A percentile compares a stretch with the other conserved stretches of the same genome.
Evolutionary conservation across 2,888 invertebrate species (phyloP).

Genomic region (Yponomeuta malinellus): DNA sequence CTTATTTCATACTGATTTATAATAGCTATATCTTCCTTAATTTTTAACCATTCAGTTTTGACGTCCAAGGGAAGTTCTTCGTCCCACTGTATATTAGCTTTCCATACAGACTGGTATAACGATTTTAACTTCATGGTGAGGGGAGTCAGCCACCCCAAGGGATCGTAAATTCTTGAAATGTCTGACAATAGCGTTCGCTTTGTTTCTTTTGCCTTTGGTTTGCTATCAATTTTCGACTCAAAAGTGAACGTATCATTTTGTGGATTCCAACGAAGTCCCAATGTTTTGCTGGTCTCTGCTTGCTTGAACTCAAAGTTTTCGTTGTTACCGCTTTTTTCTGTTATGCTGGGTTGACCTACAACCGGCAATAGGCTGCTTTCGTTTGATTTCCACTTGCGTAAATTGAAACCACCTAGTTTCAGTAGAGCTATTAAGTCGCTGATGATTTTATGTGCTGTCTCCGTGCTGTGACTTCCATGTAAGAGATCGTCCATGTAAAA

Average conservation of each 20-base stretch:
- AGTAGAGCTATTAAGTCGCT: no score
- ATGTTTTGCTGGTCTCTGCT: conserved; percentile 7
- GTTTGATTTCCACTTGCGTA: not conserved
- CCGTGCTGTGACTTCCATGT: conserved; percentile 3
- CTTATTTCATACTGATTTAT: conserved; percentile 4
- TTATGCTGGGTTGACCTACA: not conserved
- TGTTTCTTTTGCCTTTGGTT: not conserved
- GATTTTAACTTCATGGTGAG: conserved; percentile 14
- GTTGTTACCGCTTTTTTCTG: not conserved
- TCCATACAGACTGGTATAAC: conserved; percentile 16
- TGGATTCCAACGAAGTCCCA: conserved; percentile 9
- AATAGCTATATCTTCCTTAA: conserved; percentile 4
- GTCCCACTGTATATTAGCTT: conserved; percentile 14
- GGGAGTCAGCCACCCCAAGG: conserved; percentile 15
- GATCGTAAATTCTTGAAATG: conserved; percentile 16
- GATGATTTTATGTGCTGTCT: conserved; percentile 10
- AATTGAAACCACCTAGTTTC: conserved; percentile 19
- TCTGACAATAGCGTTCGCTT: conserved; percentile 1
- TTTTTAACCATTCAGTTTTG: conserved; percentile 5
- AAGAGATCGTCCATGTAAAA: conserved; percentile 17
- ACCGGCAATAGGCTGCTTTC: not conserved
- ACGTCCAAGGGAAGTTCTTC: conserved; percentile 4
- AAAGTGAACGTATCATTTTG: conserved; percentile 3
- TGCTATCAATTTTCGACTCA: not conserved
- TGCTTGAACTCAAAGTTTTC: conserved; percentile 13